Evolutionary conservation across 2,113 vertebrate genomes (phyloP), one percentile per base, ranked within the genome.

Genomic region (Cariama cristata): DNA sequence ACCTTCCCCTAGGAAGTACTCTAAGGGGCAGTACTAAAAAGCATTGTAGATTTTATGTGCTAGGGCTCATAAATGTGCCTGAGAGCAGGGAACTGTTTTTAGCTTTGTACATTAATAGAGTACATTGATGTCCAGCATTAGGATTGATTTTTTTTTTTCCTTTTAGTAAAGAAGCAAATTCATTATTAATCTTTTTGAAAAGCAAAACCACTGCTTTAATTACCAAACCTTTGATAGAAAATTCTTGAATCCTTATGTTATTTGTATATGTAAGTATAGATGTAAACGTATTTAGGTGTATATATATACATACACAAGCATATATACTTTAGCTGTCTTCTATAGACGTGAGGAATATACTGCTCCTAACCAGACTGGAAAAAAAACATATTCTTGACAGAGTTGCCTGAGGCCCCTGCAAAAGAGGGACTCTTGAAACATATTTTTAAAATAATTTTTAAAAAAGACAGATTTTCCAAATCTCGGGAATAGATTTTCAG

Each of bases 401-500:
- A 91, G 84, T 89, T 96, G 90, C 91, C 91, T 86, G 93, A 90
- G 84, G 92, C 74, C 85, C 35, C 53, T 95, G 66, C 52, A 82
- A 80, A 97, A 86, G 63, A 96, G 59, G 40, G 68, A 86, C 86
- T 95, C 80, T 89, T 47, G 1, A 92, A 96, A 86, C 47, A 49
- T 94, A 88, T 94, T 90, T 94, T 86, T 3, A 74, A 95, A 88
- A 88, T 81, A 93, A 58, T 91, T 91, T 20, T 91, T 20, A 0
- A 2, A 53, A 88, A 91, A 83, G 67, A 45, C 83, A 93, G 58
- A 73, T 96, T 97, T 96, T 95, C 95, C 75, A 67, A 92, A 94
- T 96, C 95, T 96, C 72, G 93, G 79, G 84, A 94, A 94, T 96
- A 96, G 93, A 96, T 96, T 96, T 95, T 95, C 92, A 87, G 66